Percentiles rank a stretch among this genome's conserved stretches.
Conservation (phyloP, 2,888 invertebrate species). For the Cistogaster globosa region DNA sequence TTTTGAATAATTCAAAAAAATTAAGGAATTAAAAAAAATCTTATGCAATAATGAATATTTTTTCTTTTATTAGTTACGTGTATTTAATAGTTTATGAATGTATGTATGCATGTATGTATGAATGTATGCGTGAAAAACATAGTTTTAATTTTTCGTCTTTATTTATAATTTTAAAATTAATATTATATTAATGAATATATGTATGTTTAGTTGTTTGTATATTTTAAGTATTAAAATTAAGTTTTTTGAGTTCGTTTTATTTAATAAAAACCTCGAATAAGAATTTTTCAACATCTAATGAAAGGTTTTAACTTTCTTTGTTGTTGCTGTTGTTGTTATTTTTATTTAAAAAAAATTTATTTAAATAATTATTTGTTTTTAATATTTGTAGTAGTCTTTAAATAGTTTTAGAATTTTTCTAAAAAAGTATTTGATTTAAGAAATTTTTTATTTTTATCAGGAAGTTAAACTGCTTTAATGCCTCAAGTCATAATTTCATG, state of each 20-base stretch:
- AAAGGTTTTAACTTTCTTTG: slow-evolving; percentile 58
- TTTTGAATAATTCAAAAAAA: neutral
- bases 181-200: slow-evolving; percentile 2
- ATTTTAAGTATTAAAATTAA: slow-evolving; percentile 56
- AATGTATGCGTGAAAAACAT: slow-evolving; percentile 44
- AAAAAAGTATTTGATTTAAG: slow-evolving; percentile 57
- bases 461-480: slow-evolving; percentile 50
- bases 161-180: slow-evolving; percentile 20
- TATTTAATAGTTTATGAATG: neutral
- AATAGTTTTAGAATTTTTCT: slow-evolving; percentile 70
- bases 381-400: slow-evolving; percentile 65
- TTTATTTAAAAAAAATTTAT: slow-evolving; percentile 26
- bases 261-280: slow-evolving; percentile 71
- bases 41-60: slow-evolving; percentile 9
- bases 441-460: slow-evolving; percentile 39
- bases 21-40: slow-evolving; percentile 6
- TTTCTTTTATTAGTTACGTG: neutral
- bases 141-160: neutral
- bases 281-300: slow-evolving; percentile 65
- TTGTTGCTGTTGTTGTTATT: slow-evolving; percentile 24
- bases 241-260: slow-evolving; percentile 71
- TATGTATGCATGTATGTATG: neutral
- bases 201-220: slow-evolving; percentile 20
- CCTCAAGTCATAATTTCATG: slow-evolving; percentile 41
- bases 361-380: neutral